Conservation (phyloP, 2,113 vertebrate genomes). For the Paraplagusia blochii region DNA sequence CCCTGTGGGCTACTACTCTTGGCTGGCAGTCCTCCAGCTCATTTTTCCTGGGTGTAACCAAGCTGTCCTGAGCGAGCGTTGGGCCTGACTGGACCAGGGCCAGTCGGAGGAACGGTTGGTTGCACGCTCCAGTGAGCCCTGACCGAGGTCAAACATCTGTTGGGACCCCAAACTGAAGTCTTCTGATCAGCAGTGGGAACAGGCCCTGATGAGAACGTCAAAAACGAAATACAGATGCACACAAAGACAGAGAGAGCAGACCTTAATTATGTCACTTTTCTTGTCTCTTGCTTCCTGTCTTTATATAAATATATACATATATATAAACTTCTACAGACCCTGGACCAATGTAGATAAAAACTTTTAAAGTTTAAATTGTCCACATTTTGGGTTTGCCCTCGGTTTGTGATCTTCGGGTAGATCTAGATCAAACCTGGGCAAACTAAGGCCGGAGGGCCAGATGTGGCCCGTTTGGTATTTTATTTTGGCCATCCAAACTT, state of each 20-base stretch:
- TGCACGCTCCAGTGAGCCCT: slow-evolving; percentile 45
- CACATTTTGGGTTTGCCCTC: too few relatives aligned
- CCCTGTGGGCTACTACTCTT: slow-evolving; percentile 31
- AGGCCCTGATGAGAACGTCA: slow-evolving; percentile 41
- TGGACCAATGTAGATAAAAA: too few relatives aligned
- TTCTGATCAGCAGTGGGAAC: slow-evolving; percentile 52
- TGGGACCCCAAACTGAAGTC: slow-evolving; percentile 53
- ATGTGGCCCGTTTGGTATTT: too few relatives aligned
- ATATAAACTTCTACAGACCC: too few relatives aligned
- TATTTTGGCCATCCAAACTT: too few relatives aligned
- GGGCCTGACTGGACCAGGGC: slow-evolving; percentile 13
- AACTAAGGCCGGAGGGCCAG: too few relatives aligned
- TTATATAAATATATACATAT: slow-evolving; percentile 36
- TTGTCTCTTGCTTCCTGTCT: slow-evolving; percentile 38
- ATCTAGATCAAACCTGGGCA: too few relatives aligned
- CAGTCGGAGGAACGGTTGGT: slow-evolving; percentile 52
- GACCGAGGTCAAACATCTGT: slow-evolving; percentile 54
- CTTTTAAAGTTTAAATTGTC: too few relatives aligned
- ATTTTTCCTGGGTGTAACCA: slow-evolving; percentile 65
- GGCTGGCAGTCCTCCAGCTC: slow-evolving; percentile 62
- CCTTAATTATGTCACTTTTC: slow-evolving; percentile 24
- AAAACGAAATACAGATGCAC: slow-evolving; percentile 30
- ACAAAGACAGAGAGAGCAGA: slow-evolving; percentile 18
- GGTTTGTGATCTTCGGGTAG: too few relatives aligned
- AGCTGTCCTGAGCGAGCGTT: slow-evolving; percentile 52